A percentile compares a stretch with the other conserved stretches of the same genome.
phyloP scores from a whole-genome alignment of 2,797 vertebrate genomes.

The Erithacus rubecula region DNA sequence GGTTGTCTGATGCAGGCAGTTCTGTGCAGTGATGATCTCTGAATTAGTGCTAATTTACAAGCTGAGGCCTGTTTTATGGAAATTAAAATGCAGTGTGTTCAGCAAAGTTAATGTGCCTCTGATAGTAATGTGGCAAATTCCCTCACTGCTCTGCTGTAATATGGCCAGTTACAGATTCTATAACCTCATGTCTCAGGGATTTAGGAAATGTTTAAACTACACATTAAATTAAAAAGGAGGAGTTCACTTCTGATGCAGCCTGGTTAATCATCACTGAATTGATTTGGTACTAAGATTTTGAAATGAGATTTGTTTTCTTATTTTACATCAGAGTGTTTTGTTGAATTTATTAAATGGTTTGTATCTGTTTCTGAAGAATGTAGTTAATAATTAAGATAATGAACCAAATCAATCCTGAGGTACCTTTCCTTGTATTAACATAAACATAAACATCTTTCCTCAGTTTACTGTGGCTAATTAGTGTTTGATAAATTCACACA shows the following conservation, averaged over 20 bases:
- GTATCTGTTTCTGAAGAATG: not conserved
- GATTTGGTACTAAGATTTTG: slow-evolving; percentile 21
- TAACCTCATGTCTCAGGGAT: not conserved
- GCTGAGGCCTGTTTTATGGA: not conserved
- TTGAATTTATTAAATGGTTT: slow-evolving; percentile 5
- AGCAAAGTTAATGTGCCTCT: not conserved
- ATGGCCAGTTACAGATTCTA: not conserved
- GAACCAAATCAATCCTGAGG: not conserved
- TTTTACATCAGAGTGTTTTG: not conserved
- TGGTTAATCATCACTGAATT: not conserved
- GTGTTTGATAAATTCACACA: not conserved
- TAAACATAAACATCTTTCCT: not conserved
- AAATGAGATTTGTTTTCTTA: slow-evolving; percentile 27
- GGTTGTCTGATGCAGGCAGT: not conserved
- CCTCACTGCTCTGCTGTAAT: not conserved
- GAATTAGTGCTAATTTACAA: not conserved
- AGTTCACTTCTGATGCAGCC: not conserved
- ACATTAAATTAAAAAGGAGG: not conserved
- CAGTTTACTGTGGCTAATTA: not conserved
- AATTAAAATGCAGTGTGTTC: not conserved
- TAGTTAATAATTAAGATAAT: slow-evolving; percentile 30
- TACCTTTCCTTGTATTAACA: not conserved
- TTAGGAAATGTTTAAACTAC: not conserved
- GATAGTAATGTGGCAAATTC: not conserved
- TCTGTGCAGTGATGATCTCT: not conserved